A percentile compares a stretch with the other conserved stretches of the same genome.
phyloP scores from a whole-genome alignment of 53 echinoderm and acorn worm species.

The Mesocentrotus franciscanus region DNA sequence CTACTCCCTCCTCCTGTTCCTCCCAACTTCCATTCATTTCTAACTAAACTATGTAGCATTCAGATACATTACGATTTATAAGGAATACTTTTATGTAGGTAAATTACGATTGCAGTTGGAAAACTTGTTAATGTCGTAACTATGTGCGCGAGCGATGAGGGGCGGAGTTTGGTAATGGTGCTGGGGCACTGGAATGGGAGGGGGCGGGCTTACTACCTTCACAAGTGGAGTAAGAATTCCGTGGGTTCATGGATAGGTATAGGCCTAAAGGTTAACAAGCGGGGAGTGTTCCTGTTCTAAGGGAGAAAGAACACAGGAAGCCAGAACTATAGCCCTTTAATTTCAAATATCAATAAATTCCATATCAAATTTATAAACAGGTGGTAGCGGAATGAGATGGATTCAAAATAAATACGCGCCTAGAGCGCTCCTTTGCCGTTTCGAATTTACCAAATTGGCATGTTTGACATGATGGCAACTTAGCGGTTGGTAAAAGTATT shows the following conservation, averaged over 20 bases:
- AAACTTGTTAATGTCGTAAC: too few relatives aligned
- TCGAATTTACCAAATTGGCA: slow-evolving; percentile 43
- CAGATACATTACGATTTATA: too few relatives aligned
- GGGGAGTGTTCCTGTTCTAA: not conserved
- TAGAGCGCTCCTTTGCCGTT: not conserved
- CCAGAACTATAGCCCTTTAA: slow-evolving; percentile 1
- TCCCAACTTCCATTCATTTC: too few relatives aligned
- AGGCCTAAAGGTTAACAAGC: not conserved
- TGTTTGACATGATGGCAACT: slow-evolving; percentile 43
- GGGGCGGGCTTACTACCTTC: not conserved
- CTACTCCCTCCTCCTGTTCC: too few relatives aligned
- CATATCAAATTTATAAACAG: slow-evolving; percentile 61
- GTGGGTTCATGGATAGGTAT: not conserved
- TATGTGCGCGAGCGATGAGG: too few relatives aligned
- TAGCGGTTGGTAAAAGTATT: slow-evolving; percentile 23
- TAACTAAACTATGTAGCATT: too few relatives aligned
- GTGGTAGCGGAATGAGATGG: slow-evolving; percentile 22
- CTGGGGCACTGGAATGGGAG: not conserved
- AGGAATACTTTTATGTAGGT: too few relatives aligned
- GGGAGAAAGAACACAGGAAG: not conserved
- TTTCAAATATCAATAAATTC: slow-evolving; percentile 61
- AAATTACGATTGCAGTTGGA: too few relatives aligned
- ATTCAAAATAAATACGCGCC: slow-evolving; percentile 54
- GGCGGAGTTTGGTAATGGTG: not conserved
- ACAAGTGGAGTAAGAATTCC: not conserved